Base-by-base conservation (phyloP, 2,888 invertebrate species). In the Eugnorisma glareosa region DNA sequence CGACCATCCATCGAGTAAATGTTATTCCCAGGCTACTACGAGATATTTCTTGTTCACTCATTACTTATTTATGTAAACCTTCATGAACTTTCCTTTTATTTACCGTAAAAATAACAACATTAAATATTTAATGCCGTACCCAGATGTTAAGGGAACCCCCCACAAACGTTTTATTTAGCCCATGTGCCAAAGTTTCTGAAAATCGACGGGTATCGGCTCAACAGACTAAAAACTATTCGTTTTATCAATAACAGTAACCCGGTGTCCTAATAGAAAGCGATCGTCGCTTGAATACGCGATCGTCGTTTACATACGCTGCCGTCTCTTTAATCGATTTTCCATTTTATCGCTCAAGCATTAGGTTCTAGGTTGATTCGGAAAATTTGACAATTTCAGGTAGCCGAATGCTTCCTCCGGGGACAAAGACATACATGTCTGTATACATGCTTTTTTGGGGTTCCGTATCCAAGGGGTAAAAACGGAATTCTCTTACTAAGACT, bases 241-340 rank as follows among this genome's bases (percentile, higher is more conserved):
- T 81, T 83, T 83, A 83, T 85, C 77, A 75, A 74, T 75, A 78
- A 73, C 71, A 8, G 59, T 18, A 31, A 59, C 10, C 8, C 61
- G 31, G 21, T 61, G 35, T 61, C 61, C 35, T 61, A 61, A 61
- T 61, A 61, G 10, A 61, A 61, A 21, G 0, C 1, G n/a, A 28
- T 57, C n/a, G 5, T 57, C 28, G 54, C 15, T 57, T 28, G 54
- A 57, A 57, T 15, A 28, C 54, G n/a, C 28, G n/a, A 57, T 57
- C 54, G 15, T 28, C n/a, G n/a, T 54, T 11, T n/a, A n/a, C n/a
- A 51, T 13, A 4, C 43, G 4, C 43, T 43, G 3, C 15, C 4
- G 15, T 43, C 15, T 15, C 15, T 15, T 15, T 15, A 45, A 45
- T 18, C 18, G 45, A 18, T 18, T 45, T 45, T 45, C 45, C 5